Conservation (phyloP, 2,888 invertebrate species). For the Cataglyphis rosenhaueri region DNA sequence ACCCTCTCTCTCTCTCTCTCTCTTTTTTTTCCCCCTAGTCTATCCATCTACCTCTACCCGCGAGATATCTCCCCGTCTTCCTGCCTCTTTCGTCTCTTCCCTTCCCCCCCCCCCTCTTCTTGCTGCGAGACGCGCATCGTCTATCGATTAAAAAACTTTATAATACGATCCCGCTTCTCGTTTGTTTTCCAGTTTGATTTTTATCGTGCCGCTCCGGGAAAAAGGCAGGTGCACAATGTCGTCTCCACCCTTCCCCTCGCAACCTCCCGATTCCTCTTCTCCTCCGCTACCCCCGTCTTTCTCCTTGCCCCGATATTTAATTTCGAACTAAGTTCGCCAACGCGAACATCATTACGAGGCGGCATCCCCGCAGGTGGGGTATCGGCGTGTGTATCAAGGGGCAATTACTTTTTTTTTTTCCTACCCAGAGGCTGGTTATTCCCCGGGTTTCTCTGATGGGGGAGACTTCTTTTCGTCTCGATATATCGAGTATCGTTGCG, state of each 20-base stretch:
- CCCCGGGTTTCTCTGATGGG: constrained; percentile 46
- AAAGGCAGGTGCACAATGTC: constrained; percentile 74
- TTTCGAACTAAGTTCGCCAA: constrained; percentile 79
- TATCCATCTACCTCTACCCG: constrained; percentile 50
- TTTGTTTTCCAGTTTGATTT: constrained; percentile 82
- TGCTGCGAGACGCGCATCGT: constrained; percentile 70
- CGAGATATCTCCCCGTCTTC: constrained; percentile 60
- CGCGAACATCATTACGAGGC: constrained; percentile 75
- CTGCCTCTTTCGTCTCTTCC: constrained; percentile 53
- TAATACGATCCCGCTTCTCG: constrained; percentile 80
- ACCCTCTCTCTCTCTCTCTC: constrained; percentile 48
- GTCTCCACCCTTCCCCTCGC: constrained; percentile 43
- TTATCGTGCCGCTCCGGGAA: constrained; percentile 73
- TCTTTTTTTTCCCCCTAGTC: constrained; percentile 28
- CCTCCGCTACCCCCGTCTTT: constrained; percentile 38
- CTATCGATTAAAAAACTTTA: constrained; percentile 84
- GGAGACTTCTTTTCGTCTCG: constrained; percentile 44
- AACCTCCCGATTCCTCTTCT: constrained; percentile 64
- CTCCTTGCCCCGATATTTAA: constrained; percentile 79
- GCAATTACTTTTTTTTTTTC: constrained; percentile 77
- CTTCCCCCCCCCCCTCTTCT: background rate
- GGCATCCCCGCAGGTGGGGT: constrained; percentile 73
- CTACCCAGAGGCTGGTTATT: constrained; percentile 67
- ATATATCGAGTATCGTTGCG: constrained; percentile 39
- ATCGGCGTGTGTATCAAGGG: constrained; percentile 77